phyloP scores from a whole-genome alignment of 2,797 vertebrate species.

The Coregonus ussuriensis region DNA sequence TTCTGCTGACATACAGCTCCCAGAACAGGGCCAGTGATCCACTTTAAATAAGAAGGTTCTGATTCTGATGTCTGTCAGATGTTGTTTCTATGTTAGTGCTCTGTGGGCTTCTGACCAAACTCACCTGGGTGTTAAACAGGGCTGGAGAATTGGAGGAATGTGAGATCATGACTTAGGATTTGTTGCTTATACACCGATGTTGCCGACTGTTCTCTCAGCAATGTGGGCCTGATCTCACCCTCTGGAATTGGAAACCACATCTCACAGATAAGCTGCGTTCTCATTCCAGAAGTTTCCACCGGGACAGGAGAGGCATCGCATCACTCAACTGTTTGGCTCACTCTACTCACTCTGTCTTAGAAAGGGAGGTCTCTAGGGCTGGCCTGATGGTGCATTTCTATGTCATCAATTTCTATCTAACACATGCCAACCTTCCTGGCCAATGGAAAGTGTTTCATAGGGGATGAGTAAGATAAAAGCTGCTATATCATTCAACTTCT shows the following conservation, averaged over 20 bases:
- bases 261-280: constrained; percentile 50
- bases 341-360: background rate
- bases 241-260: constrained; percentile 48
- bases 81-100: constrained; percentile 22
- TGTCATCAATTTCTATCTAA: background rate
- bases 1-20: background rate
- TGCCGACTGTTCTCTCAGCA: constrained; percentile 51
- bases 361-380: background rate
- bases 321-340: background rate
- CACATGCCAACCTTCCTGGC: background rate
- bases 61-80: constrained; percentile 18
- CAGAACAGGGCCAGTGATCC: background rate
- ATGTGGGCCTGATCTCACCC: constrained; percentile 57
- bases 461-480: background rate
- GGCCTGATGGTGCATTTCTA: background rate
- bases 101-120: constrained; percentile 20
- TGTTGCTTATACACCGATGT: constrained; percentile 43
- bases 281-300: constrained; percentile 53
- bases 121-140: constrained; percentile 34
- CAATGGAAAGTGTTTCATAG: background rate
- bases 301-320: constrained; percentile 44
- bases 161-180: constrained; percentile 49
- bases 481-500: background rate
- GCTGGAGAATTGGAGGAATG: constrained; percentile 43
- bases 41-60: background rate